These are phyloP conservation scores for Zaprionus obscuricornis DNA, from an alignment of 2,888 invertebrate species.

Conservation along the genomic window DNA sequence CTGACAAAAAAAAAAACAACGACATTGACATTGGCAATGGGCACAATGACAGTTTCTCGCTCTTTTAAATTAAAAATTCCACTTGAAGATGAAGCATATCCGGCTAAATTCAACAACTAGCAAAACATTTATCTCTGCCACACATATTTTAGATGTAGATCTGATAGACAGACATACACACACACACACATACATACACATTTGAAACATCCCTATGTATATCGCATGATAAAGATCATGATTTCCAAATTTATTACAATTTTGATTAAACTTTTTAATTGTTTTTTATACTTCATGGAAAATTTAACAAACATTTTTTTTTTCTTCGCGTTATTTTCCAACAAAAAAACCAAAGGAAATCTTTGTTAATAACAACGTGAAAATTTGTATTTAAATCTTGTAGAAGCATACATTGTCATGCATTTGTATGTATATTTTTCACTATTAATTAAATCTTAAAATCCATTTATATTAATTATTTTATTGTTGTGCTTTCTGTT, in stretches of 20 bases:
- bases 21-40: constrained; percentile 54
- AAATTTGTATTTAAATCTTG: neutral
- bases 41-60: constrained; percentile 32
- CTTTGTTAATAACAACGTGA: neutral
- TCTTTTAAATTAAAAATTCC: constrained; percentile 68
- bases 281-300: too few species aligned
- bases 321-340: too few species aligned
- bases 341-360: too few species aligned
- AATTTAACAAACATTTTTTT: too few species aligned
- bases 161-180: constrained; percentile 6
- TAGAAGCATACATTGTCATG: neutral
- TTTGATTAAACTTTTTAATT: constrained; percentile 30
- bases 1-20: constrained; percentile 5
- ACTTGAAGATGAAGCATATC: constrained; percentile 73
- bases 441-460: constrained; percentile 34
- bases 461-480: constrained; percentile 50
- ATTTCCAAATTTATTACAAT: constrained; percentile 7
- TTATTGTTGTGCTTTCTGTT: too few species aligned
- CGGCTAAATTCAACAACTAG: constrained; percentile 53
- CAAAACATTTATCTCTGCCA: constrained; percentile 16
- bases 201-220: too few species aligned
- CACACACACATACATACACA: constrained; percentile 9
- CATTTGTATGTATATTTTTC: neutral
- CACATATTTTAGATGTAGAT: constrained; percentile 30
- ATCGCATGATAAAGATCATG: constrained; percentile 3